A percentile compares a stretch with the other conserved stretches of the same genome.
Evolutionary conservation across 2,888 invertebrate genomes (phyloP).

Genomic region (Acronicta alni): DNA sequence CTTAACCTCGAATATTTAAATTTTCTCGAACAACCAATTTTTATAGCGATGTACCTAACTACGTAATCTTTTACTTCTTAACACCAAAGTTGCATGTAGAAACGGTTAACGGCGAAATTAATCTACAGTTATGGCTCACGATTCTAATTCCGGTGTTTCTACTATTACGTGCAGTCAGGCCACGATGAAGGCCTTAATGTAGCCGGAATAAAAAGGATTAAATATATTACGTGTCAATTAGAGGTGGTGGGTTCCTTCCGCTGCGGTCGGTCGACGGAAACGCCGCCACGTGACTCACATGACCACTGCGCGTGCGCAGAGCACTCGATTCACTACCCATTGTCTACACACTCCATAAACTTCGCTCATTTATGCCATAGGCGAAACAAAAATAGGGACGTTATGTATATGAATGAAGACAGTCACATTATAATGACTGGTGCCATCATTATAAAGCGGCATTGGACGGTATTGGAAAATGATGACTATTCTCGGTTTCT

Average conservation of each 20-base stretch:
- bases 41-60: constrained; percentile 22
- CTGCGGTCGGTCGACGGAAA: constrained; percentile 72
- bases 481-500: constrained; percentile 16
- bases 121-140: constrained; percentile 49
- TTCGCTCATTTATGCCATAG: constrained; percentile 56
- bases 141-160: constrained; percentile 43
- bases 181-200: constrained; percentile 33
- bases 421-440: constrained; percentile 42
- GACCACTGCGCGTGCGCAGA: constrained; percentile 62
- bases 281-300: constrained; percentile 78
- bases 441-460: constrained; percentile 20
- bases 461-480: constrained; percentile 34
- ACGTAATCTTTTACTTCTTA: constrained; percentile 22
- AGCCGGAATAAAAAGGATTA: constrained; percentile 44
- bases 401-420: constrained; percentile 43
- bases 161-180: constrained; percentile 22
- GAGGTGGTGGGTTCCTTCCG: constrained; percentile 75
- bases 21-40: constrained; percentile 20
- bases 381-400: constrained; percentile 52
- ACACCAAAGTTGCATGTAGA: constrained; percentile 38
- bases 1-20: constrained; percentile 1
- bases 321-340: constrained; percentile 71
- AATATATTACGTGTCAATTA: constrained; percentile 56
- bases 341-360: constrained; percentile 77
- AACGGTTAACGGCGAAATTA: constrained; percentile 43